Conservation (phyloP, 2,888 invertebrate species). For the Zhengitettix transpicula region DNA sequence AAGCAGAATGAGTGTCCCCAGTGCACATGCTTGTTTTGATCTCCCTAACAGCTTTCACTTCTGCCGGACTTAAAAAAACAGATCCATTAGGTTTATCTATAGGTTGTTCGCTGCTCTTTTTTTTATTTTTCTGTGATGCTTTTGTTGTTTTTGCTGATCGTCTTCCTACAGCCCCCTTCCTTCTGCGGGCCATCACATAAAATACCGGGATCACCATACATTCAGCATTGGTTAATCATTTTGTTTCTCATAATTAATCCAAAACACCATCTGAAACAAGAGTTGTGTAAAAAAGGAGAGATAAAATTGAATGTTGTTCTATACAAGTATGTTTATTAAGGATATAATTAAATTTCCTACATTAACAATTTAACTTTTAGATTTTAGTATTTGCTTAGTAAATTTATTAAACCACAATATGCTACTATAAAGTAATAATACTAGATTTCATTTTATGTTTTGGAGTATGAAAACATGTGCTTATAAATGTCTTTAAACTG, state of each 20-base stretch:
- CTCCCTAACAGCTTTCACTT: constrained; percentile 6
- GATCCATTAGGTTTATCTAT: constrained; percentile 5
- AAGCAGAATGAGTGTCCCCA: constrained; percentile 2
- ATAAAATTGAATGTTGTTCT: too few species aligned
- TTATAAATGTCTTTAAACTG: too few species aligned
- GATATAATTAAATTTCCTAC: too few species aligned
- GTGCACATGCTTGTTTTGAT: constrained; percentile 6
- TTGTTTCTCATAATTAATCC: not conserved
- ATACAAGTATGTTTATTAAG: too few species aligned
- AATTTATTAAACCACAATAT: too few species aligned
- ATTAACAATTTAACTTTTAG: too few species aligned
- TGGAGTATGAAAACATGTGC: too few species aligned
- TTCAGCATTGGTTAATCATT: not conserved
- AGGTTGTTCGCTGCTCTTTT: constrained; percentile 2
- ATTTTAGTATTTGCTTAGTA: too few species aligned
- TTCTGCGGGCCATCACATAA: constrained; percentile 11
- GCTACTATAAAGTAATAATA: too few species aligned
- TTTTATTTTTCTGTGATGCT: constrained; percentile 2
- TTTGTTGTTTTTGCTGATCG: constrained; percentile 5
- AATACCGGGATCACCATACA: constrained; percentile 7
- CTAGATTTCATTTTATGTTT: too few species aligned
- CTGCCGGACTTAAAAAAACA: constrained; percentile 4
- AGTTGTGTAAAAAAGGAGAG: too few species aligned
- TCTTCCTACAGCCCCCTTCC: constrained; percentile 8
- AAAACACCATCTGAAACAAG: too few species aligned